These are phyloP conservation scores for Heliconius aoede DNA, from an alignment of 2,888 invertebrate genomes.

Conservation along the genomic window DNA sequence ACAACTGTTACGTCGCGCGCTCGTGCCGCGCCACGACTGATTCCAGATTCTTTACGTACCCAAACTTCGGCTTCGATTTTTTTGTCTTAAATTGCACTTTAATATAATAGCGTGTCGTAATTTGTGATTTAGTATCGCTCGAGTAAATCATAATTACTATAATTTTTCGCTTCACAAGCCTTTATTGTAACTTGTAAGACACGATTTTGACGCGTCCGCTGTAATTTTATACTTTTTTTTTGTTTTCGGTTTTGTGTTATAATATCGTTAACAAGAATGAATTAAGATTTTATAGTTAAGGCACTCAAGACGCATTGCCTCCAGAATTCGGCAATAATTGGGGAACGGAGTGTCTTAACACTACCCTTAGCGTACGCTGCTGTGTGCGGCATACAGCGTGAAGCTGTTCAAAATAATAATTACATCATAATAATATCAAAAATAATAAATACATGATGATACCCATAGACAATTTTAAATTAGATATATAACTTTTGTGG, in stretches of 20 bases:
- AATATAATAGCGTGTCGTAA: constrained; percentile 5
- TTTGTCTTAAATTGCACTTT: constrained; percentile 9
- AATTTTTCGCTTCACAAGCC: constrained; percentile 1
- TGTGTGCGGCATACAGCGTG: too few relatives aligned
- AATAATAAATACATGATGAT: too few relatives aligned
- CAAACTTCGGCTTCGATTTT: background rate
- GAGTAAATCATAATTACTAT: constrained; percentile 23
- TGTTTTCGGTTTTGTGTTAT: background rate
- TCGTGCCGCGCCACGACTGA: too few relatives aligned
- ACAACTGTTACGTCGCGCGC: too few relatives aligned
- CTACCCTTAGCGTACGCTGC: too few relatives aligned
- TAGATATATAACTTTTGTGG: background rate
- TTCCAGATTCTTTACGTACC: too few relatives aligned
- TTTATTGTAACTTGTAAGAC: background rate
- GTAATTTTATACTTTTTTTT: background rate
- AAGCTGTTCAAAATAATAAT: too few relatives aligned
- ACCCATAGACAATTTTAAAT: background rate
- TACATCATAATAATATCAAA: too few relatives aligned
- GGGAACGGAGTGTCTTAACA: too few relatives aligned
- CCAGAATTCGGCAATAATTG: too few relatives aligned
- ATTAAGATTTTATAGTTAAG: background rate
- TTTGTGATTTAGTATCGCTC: constrained; percentile 7
- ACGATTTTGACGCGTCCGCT: background rate
- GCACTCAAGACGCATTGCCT: too few relatives aligned
- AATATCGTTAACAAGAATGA: background rate